These are phyloP conservation scores for Streptopelia turtur DNA, from an alignment of 2,797 vertebrate species.

Conservation along the genomic window DNA sequence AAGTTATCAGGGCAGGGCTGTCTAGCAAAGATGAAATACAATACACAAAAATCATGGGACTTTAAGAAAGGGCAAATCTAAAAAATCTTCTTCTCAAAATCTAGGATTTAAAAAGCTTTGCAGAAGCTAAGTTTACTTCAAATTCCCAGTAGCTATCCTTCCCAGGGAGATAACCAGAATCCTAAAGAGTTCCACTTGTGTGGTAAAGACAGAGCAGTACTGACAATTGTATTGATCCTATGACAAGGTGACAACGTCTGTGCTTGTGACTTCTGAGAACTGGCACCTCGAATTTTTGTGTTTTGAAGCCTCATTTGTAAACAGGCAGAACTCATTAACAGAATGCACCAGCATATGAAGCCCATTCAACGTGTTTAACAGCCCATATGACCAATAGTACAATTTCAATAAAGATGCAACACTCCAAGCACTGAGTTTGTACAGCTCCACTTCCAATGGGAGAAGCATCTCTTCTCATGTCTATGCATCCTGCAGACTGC, in stretches of 20 bases:
- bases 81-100: not conserved
- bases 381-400: not conserved
- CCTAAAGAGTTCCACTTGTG: not conserved
- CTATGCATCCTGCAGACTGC: not conserved
- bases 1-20: not conserved
- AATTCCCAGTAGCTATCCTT: not conserved
- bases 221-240: not conserved
- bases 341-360: not conserved
- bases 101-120: slow-evolving; percentile 13
- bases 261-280: not conserved
- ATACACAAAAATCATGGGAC: not conserved
- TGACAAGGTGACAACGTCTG: not conserved
- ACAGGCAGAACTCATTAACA: not conserved
- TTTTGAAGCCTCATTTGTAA: not conserved
- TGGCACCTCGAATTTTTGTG: not conserved
- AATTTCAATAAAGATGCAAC: not conserved
- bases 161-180: not conserved
- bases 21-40: not conserved
- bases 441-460: not conserved
- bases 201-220: not conserved
- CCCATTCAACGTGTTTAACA: not conserved
- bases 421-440: not conserved
- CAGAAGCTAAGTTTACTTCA: not conserved
- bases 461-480: not conserved
- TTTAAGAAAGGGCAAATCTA: not conserved